These are phyloP conservation scores for Muscicapa comitata DNA, from an alignment of 2,797 vertebrate genomes.

Conservation along the genomic window DNA sequence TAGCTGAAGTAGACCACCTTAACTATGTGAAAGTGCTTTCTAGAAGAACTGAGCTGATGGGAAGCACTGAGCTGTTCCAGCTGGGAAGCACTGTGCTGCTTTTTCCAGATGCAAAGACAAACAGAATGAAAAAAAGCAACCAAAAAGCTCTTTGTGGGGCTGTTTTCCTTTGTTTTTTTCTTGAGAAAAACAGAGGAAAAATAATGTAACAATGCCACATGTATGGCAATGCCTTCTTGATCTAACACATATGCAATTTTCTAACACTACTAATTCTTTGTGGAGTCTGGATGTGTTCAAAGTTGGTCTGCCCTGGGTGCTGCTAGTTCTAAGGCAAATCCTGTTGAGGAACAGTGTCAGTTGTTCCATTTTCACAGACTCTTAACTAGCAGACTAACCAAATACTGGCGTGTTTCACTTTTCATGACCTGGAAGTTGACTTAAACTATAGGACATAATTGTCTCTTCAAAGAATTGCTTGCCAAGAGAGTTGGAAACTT, in stretches of 20 bases:
- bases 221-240: conserved; percentile 67
- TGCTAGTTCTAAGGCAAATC: conserved; percentile 64
- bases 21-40: conserved; percentile 51
- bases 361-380: conserved; percentile 36
- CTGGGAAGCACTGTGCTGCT: conserved; percentile 49
- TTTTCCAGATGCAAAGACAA: conserved; percentile 54
- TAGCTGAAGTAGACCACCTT: conserved; percentile 54
- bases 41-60: conserved; percentile 40
- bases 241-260: conserved; percentile 65
- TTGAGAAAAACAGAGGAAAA: conserved; percentile 41
- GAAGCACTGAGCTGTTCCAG: conserved; percentile 52
- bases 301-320: conserved; percentile 70
- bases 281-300: conserved; percentile 39
- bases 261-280: conserved; percentile 60
- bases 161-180: conserved; percentile 53
- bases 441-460: neutral
- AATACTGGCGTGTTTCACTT: conserved; percentile 52
- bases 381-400: conserved; percentile 39
- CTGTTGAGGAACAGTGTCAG: neutral
- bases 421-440: conserved; percentile 51
- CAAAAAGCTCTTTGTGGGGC: conserved; percentile 32
- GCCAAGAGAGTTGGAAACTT: conserved; percentile 38
- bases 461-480: conserved; percentile 36
- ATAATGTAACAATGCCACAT: conserved; percentile 20
- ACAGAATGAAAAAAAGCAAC: neutral